Evolutionary conservation across 2,113 vertebrate genomes (phyloP).

Genomic region (Eulacestoma nigropectus): DNA sequence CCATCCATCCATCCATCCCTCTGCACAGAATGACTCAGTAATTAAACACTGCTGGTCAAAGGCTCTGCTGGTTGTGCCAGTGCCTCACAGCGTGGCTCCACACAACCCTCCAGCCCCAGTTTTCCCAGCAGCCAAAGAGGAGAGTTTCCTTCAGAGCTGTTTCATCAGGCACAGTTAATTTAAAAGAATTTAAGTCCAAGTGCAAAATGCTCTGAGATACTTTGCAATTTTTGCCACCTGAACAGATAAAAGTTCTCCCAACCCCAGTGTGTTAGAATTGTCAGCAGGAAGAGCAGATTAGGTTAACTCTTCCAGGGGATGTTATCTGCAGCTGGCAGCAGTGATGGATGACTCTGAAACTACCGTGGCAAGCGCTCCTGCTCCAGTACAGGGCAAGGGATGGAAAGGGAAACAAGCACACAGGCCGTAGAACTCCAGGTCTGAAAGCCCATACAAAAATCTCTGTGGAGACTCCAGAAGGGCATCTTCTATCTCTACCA

Average conservation of each 20-base stretch:
- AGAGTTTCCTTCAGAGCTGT: background rate
- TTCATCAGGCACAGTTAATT: background rate
- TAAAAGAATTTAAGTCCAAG: background rate
- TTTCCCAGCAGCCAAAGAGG: background rate
- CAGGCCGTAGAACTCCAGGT: background rate
- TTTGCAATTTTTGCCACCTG: background rate
- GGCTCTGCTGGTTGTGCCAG: background rate
- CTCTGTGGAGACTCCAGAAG: background rate
- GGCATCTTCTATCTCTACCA: background rate
- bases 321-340: background rate
- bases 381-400: background rate
- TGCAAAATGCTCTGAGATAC: background rate
- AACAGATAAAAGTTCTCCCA: background rate
- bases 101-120: background rate
- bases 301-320: background rate
- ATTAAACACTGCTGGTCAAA: background rate
- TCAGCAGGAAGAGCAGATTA: background rate
- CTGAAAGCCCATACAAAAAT: background rate
- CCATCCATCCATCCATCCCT: background rate
- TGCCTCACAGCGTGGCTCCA: rapidly evolving
- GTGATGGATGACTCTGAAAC: background rate
- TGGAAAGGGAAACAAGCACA: background rate
- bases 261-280: background rate
- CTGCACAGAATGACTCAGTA: background rate
- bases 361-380: background rate